Evolutionary conservation across 2,113 vertebrate species (phyloP), one percentile per base, ranked within the genome.

Genomic region (Syngnathus typhle): DNA sequence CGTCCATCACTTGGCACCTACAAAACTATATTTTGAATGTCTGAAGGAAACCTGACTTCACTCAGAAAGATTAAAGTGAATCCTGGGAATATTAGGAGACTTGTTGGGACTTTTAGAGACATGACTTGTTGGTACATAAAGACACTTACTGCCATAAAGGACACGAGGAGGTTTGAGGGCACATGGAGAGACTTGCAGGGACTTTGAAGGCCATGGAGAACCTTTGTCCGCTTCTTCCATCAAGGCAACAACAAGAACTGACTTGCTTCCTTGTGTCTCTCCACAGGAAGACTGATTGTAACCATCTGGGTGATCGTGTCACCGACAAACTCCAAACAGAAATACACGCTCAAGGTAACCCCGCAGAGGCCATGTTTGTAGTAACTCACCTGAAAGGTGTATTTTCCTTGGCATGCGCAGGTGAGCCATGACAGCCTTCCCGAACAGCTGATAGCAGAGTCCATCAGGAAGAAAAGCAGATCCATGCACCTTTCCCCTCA

Each of bases 241-340:
- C 23, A 46, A 27, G 27, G 27, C 15, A 16, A 32, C 3, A 2
- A 19, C 43, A 49, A 64, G 32, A 64, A 19, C 11, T 36, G 44
- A 64, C 23, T 19, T n/a, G 46, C 47, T 51, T 51, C 3, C 16
- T 12, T 37, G 58, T 68, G 51, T 84, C 65, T 76, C 3, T 64
- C 58, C 71, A 27, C 79, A 92, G 90, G 91, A 1, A 86, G 90
- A 65, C 68, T 93, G 68, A 93, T 93, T 0, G 90, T 93, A 21
- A 91, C 91, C 7, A 92, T 93, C 72, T 93, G 91, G 92, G 92
- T 93, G 21, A 92, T 93, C 5, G 90, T 93, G 58, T 91, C 91
- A 54, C 91, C 92, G 0, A 91, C 90, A 1, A 92, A 93, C 74
- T 89, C 92, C 62, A 93, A 93, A 82, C 92, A 93, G 85, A 93